phyloP scores from a whole-genome alignment of 2,888 invertebrate species.

The Stratiomys singularior region DNA sequence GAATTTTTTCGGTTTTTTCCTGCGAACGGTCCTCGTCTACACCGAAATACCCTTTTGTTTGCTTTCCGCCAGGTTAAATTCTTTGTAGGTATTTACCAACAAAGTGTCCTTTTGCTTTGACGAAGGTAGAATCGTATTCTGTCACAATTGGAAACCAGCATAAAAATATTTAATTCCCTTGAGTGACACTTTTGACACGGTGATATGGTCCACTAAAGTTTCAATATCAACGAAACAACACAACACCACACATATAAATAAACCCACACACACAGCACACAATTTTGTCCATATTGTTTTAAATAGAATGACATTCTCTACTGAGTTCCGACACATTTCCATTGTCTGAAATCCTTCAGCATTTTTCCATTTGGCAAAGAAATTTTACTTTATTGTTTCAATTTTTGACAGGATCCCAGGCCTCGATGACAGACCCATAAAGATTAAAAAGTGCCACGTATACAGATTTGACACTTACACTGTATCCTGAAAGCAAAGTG shows the following conservation, averaged over 20 bases:
- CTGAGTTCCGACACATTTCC: not conserved
- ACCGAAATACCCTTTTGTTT: too few species aligned
- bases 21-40: too few species aligned
- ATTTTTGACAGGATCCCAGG: constrained; percentile 19
- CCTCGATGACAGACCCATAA: constrained; percentile 1
- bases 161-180: not conserved
- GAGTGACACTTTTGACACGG: not conserved
- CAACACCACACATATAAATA: not conserved
- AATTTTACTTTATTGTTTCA: constrained; percentile 19
- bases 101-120: constrained; percentile 2
- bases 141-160: not conserved
- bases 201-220: not conserved
- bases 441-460: not conserved
- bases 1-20: too few species aligned
- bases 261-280: not conserved
- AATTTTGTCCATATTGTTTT: not conserved
- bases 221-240: not conserved
- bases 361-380: not conserved
- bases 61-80: too few species aligned
- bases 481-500: not conserved
- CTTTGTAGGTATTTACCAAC: not conserved
- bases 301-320: not conserved
- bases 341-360: not conserved
- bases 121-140: not conserved
- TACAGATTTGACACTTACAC: constrained; percentile 16